A percentile compares a stretch with the other conserved stretches of the same genome.
Conservation (phyloP, 2,113 vertebrate genomes). For the Morone chrysops region DNA sequence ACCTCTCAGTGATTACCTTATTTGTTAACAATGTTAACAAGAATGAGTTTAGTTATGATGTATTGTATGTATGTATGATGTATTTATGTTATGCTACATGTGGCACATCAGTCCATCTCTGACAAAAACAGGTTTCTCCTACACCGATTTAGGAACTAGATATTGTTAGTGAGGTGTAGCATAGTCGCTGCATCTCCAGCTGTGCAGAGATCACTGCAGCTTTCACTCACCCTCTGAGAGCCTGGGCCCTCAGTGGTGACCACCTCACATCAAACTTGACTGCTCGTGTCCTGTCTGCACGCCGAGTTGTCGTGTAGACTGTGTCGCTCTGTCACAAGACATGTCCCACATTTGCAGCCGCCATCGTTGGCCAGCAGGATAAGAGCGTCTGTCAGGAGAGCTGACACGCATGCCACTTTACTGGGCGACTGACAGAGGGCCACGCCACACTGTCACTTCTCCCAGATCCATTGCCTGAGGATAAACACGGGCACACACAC, state of each 20-base stretch:
- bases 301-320: constrained; percentile 77
- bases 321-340: constrained; percentile 82
- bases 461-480: constrained; percentile 79
- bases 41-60: background rate
- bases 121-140: constrained; percentile 48
- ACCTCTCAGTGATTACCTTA: background rate
- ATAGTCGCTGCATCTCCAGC: constrained; percentile 61
- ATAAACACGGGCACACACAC: constrained; percentile 58
- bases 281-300: constrained; percentile 79
- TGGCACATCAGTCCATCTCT: constrained; percentile 3
- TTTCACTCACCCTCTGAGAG: constrained; percentile 62
- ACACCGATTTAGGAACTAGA: constrained; percentile 27
- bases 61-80: constrained; percentile 8
- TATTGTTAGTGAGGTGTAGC: constrained; percentile 44
- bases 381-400: constrained; percentile 83
- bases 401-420: constrained; percentile 85
- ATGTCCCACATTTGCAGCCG: constrained; percentile 85
- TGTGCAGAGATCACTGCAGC: constrained; percentile 68
- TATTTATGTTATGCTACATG: constrained; percentile 15
- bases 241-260: constrained; percentile 63
- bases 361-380: constrained; percentile 78
- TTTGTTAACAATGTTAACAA: constrained; percentile 3
- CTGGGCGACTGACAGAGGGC: constrained; percentile 83
- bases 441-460: constrained; percentile 81
- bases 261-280: constrained; percentile 79